Evolutionary conservation across 2,888 invertebrate species (phyloP).

Genomic region (Ennomos erosarius): DNA sequence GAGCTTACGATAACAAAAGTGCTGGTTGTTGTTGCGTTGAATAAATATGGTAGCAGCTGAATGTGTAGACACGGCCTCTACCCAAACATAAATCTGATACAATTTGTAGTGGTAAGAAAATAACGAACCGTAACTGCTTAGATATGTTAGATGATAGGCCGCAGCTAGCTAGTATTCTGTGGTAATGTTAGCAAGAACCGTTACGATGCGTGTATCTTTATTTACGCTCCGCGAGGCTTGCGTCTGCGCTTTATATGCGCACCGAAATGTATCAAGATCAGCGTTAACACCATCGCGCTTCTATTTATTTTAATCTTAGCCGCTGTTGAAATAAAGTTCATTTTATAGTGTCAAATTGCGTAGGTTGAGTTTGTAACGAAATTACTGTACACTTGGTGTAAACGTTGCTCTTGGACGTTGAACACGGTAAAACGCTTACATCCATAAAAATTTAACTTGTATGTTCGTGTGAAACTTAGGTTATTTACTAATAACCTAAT

Average conservation of each 20-base stretch:
- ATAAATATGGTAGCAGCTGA: conserved; percentile 1
- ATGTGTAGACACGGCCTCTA: conserved; percentile 5
- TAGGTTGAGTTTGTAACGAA: conserved; percentile 10
- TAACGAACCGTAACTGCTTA: conserved; percentile 21
- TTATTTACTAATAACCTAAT: conserved; percentile 1
- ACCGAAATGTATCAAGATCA: conserved; percentile 31
- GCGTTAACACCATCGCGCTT: conserved; percentile 10
- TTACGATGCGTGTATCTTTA: conserved; percentile 45
- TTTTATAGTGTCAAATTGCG: conserved; percentile 1
- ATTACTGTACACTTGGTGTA: conserved; percentile 16
- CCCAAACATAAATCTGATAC: conserved; percentile 8
- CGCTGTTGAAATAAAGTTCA: conserved; percentile 5
- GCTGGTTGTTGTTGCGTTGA: conserved; percentile 1
- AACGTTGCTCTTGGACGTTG: conserved; percentile 22
- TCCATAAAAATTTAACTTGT: neutral
- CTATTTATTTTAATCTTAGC: conserved; percentile 1
- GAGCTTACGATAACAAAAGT: conserved; percentile 9
- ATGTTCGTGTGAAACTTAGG: conserved; percentile 1
- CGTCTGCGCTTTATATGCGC: conserved; percentile 35
- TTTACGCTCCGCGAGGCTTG: conserved; percentile 47
- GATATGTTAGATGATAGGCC: conserved; percentile 19
- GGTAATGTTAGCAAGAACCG: conserved; percentile 40
- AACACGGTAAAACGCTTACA: conserved; percentile 11
- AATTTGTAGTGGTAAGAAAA: conserved; percentile 17
- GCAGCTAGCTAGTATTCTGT: conserved; percentile 27